Conservation (phyloP, 2,113 vertebrate genomes). For the Todiramphus saurophagus region DNA sequence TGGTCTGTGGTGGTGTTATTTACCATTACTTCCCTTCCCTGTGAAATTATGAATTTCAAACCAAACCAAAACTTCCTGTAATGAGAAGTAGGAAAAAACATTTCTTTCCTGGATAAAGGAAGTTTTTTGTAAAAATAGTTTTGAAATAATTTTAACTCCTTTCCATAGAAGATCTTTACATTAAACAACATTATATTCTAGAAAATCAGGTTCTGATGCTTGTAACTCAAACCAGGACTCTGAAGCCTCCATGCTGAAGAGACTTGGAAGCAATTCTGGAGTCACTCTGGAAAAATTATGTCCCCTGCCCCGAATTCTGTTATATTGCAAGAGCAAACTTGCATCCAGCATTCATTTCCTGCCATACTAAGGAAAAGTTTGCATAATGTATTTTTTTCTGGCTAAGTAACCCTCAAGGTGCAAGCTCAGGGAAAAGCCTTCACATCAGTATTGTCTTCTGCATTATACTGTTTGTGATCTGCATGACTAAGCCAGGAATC, state of each 20-base stretch:
- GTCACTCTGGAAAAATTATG: rapidly evolving
- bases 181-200: background rate
- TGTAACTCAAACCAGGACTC: background rate
- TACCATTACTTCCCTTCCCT: background rate
- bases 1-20: background rate
- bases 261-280: background rate
- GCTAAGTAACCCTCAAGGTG: background rate
- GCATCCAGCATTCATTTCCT: background rate
- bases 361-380: background rate
- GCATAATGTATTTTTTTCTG: background rate
- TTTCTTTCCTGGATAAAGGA: background rate
- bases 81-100: background rate
- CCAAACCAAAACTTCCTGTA: background rate
- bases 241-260: background rate
- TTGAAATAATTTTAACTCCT: background rate
- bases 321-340: background rate
- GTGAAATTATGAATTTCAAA: background rate
- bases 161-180: background rate
- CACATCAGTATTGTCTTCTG: background rate
- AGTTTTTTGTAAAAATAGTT: background rate
- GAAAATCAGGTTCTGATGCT: background rate
- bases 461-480: background rate
- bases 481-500: background rate
- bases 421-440: background rate
- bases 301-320: background rate